Percentiles rank a stretch among this genome's conserved stretches.
Conservation (phyloP, 2,113 vertebrate genomes). For the Sebastes fasciatus region DNA sequence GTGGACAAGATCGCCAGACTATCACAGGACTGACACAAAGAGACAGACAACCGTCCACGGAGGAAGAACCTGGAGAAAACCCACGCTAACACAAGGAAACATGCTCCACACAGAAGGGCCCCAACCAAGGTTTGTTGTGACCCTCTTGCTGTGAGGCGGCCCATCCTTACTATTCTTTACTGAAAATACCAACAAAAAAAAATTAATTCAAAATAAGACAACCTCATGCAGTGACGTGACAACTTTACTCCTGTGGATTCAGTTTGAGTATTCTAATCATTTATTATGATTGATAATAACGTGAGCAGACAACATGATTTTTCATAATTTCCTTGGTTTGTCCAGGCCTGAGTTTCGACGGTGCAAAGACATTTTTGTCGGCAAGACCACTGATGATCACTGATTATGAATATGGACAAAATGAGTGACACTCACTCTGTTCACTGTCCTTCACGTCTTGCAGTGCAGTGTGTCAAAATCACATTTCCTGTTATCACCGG, state of each 20-base stretch:
- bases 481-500: constrained; percentile 59
- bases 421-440: background rate
- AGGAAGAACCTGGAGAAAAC: too few species aligned
- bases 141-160: too few species aligned
- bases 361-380: background rate
- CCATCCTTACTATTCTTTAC: too few species aligned
- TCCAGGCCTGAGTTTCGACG: background rate
- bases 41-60: too few species aligned
- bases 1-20: too few species aligned
- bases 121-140: too few species aligned
- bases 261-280: background rate
- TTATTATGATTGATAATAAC: background rate
- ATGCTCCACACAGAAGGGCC: too few species aligned
- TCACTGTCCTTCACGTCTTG: constrained; percentile 25
- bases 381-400: background rate
- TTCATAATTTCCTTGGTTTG: background rate
- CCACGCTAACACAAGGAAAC: too few species aligned
- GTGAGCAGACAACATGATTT: background rate
- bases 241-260: background rate
- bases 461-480: constrained; percentile 56
- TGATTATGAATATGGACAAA: background rate
- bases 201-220: background rate
- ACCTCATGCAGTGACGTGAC: background rate
- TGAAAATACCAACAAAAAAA: background rate
- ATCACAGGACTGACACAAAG: too few species aligned